Evolutionary conservation across 1,140 invertebrate species (phyloP), one percentile per base, ranked within the genome.

Genomic region (Thaumetopoea pityocampa): DNA sequence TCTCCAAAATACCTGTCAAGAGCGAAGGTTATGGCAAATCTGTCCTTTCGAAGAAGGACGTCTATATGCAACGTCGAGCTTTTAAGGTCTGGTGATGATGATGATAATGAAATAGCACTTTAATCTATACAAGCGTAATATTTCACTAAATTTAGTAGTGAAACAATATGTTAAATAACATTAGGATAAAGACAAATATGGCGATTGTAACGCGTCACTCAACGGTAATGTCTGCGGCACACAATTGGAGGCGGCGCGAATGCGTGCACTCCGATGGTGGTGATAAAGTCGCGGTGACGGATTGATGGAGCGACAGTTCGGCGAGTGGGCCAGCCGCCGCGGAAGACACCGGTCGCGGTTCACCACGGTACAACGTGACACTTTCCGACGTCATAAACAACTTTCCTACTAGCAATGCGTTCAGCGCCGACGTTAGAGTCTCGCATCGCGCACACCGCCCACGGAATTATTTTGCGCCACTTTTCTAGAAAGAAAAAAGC

Each of bases 391-490:
- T 79, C 72, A 78, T 74, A 70, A 73, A 66, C 74, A 83, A 83
- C 79, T 83, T 83, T 83, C 79, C 79, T 83, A 83, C 66, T 69
- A 81, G 79, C 68, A 74, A 80, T 83, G 77, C 71, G 71, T 66
- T 66, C 59, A 56, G 33, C 12, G 51, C 34, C 45, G 60, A 59
- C 53, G 35, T 46, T 34, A 66, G 67, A 69, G 72, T 65, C 67
- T 51, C 64, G 40, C 58, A 64, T 62, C 57, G 59, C 66, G 50
- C 53, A 50, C 63, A 64, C 45, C 50, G 38, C 46, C 46, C 38
- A 37, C 33, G 9, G 57, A 63, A 72, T 51, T 51, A 63, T 33
- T 36, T 19, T 59, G 71, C 61, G 66, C 74, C 54, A 79, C 69
- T 76, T 79, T 69, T 71, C 63, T 67, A 58, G 54, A 47, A 48